A percentile compares a stretch with the other conserved stretches of the same genome.
Conservation (phyloP, 2,888 invertebrate genomes). For the Dinocampus coccinellae region DNA sequence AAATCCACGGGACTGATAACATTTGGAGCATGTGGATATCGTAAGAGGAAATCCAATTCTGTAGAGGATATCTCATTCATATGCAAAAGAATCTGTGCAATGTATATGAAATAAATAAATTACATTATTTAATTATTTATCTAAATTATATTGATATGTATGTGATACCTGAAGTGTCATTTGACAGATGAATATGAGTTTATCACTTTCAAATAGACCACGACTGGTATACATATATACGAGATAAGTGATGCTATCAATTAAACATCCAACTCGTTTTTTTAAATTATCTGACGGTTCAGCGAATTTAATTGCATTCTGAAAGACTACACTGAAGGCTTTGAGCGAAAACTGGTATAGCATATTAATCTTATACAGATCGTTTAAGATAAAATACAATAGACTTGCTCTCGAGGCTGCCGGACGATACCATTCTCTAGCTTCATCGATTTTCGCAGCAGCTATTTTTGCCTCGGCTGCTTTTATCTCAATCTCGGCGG, state of each 20-base stretch:
- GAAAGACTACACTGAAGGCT: conserved; percentile 93
- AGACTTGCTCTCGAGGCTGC: conserved; percentile 90
- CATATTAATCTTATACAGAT: conserved; percentile 91
- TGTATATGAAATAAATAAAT: conserved; percentile 18
- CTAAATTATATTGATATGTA: neutral
- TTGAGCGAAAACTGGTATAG: conserved; percentile 97
- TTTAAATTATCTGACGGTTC: conserved; percentile 78
- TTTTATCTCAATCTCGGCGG: conserved; percentile 89
- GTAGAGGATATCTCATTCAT: conserved; percentile 78
- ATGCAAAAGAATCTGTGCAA: conserved; percentile 74
- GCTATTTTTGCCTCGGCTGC: conserved; percentile 90
- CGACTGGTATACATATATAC: conserved; percentile 91
- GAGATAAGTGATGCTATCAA: conserved; percentile 89
- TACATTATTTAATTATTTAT: neutral
- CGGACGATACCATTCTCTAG: conserved; percentile 88
- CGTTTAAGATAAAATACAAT: conserved; percentile 93
- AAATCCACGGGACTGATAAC: conserved; percentile 86
- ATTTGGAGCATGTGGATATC: conserved; percentile 85
- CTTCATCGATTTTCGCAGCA: conserved; percentile 89
- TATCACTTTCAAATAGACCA: conserved; percentile 92
- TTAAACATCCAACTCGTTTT: conserved; percentile 80
- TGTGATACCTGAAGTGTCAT: conserved; percentile 81
- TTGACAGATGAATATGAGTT: conserved; percentile 90
- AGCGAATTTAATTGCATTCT: conserved; percentile 83
- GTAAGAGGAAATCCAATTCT: conserved; percentile 89